phyloP scores from a whole-genome alignment of 2,797 vertebrate species.

The Macropodus opercularis region DNA sequence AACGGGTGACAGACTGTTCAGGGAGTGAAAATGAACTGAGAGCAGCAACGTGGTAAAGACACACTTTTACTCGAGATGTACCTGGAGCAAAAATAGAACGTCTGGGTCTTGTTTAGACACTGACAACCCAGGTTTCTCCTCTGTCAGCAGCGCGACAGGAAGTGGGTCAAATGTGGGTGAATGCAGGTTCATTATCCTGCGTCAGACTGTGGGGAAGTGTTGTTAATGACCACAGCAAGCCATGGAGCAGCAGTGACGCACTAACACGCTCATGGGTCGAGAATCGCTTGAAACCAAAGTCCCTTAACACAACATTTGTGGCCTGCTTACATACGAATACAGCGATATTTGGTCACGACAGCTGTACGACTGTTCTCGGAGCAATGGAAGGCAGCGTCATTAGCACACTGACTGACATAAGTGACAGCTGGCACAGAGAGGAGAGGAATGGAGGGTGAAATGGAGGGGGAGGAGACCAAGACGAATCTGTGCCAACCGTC shows the following conservation, averaged over 20 bases:
- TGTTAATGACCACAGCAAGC: slow-evolving; percentile 13
- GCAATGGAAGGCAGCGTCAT: slow-evolving; percentile 63
- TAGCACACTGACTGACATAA: slow-evolving; percentile 73
- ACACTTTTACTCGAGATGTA: background rate
- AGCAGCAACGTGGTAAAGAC: background rate
- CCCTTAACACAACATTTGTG: slow-evolving; percentile 47
- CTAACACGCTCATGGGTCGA: slow-evolving; percentile 26
- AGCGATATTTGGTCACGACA: slow-evolving; percentile 53
- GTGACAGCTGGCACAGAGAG: slow-evolving; percentile 72
- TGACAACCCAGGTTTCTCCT: background rate
- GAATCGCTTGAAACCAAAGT: slow-evolving; percentile 25
- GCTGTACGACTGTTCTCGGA: slow-evolving; percentile 49
- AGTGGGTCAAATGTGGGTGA: slow-evolving; percentile 17
- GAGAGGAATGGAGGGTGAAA: slow-evolving; percentile 67
- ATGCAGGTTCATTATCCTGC: background rate
- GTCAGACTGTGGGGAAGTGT: slow-evolving; percentile 1
- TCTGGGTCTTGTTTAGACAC: slow-evolving; percentile 17
- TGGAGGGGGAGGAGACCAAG: slow-evolving; percentile 60
- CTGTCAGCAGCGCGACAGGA: slow-evolving; percentile 18
- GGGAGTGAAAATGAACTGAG: slow-evolving; percentile 19
- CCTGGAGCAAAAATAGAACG: slow-evolving; percentile 14
- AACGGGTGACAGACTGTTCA: background rate
- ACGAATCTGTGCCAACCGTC: slow-evolving; percentile 76
- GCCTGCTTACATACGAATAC: slow-evolving; percentile 39
- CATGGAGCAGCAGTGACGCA: background rate